Evolutionary conservation across 2,888 invertebrate genomes (phyloP), one percentile per base, ranked within the genome.

Genomic region (Lottia gigantea): DNA sequence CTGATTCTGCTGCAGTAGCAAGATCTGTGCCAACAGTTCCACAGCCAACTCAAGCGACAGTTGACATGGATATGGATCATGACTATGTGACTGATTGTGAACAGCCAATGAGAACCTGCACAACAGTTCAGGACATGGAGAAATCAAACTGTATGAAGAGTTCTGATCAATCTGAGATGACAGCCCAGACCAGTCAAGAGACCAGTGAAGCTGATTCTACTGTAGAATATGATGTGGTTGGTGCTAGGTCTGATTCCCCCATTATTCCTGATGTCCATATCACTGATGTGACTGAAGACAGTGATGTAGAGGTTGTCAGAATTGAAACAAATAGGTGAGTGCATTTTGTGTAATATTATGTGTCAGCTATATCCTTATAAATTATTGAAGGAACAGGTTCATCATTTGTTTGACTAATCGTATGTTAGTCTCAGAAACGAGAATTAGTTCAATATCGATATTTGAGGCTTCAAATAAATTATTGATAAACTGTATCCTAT

Each of bases 251-350:
- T 14, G 67, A 72, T 15, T 81, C 81, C 0, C 79, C 80, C 0
- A 71, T 81, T 26, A 66, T 80, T 15, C 75, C 78, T 11, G 80
- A 81, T 64, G 78, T 81, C 2, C 73, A 76, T 92, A 91, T 93
- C 0, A 85, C 88, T 2, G 92, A 92, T 16, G 86, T 85, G 8
- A 86, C 88, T 66, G 87, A 88, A 73, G 88, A 89, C 76, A 89
- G 89, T 76, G 89, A 90, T 70, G 88, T 90, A 67, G 90, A 90
- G 80, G 89, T 90, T 62, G 87, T 90, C 46, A 83, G 85, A 67
- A 81, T 85, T 15, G 84, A 83, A 71, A 78, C 80, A 55, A 76
- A 72, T 49, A 82, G 83, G 83, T 84, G 64, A 64, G 72, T 71
- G 12, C 16, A 65, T 16, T 31, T 15, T 25, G 6, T 40, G 40